Evolutionary conservation across 2,888 invertebrate genomes (phyloP), one percentile per base, ranked within the genome.

Genomic region (Apodemia mormo): DNA sequence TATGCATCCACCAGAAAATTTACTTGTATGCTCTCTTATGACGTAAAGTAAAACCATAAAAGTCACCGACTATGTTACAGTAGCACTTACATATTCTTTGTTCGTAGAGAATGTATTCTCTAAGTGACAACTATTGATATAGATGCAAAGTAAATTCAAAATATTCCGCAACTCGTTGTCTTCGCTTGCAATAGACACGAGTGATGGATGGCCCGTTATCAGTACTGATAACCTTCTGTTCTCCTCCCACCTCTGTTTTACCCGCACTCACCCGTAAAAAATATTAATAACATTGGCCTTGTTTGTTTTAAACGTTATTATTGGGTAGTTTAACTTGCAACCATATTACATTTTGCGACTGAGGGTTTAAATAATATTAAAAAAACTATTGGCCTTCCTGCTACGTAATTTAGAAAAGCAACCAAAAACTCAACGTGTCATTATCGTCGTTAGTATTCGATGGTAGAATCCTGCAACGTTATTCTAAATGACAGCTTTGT

Each of bases 151-250:
- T 72, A 71, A 75, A 76, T 79, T 81, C 78, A 82, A 88, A 90
- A 89, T 88, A 83, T 89, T 89, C 87, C 88, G 82, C 78, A 76
- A 76, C 75, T 74, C 70, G 70, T 67, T 71, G 76, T 75, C 75
- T 77, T 67, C 68, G 71, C 72, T 75, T 76, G 76, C 76, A 72
- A 76, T 76, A 78, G 76, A 77, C 77, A 75, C 72, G 76, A 76
- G 80, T 92, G 91, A 92, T 92, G 88, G 92, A 92, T 92, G 87
- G 78, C 85, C 81, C 86, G 84, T 92, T 92, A 92, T 92, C 92
- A 83, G 76, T 71, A 79, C 77, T 87, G 92, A 92, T 92, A 92
- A 92, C 92, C 92, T 88, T 89, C 84, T 82, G 82, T 76, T 80
- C 80, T 79, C 81, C 81, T 77, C 79, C 78, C 75, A 45, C 75